Conservation (phyloP, 2,113 vertebrate genomes). For the Irena cyanogastra region DNA sequence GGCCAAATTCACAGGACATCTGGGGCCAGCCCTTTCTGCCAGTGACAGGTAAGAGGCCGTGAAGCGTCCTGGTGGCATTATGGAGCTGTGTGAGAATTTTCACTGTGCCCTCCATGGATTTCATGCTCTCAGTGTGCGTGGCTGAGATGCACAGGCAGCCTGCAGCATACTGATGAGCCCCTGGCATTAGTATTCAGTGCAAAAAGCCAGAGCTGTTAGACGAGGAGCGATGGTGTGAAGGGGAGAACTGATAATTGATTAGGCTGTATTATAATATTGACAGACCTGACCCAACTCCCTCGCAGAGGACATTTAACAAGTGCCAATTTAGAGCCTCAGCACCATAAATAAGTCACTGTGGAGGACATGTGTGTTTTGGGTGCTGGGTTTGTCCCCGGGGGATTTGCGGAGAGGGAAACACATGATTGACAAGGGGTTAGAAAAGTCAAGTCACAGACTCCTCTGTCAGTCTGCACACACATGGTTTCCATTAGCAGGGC, state of each 20-base stretch:
- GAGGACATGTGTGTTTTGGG: not conserved
- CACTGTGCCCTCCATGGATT: slow-evolving; percentile 13
- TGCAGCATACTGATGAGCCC: slow-evolving; percentile 50
- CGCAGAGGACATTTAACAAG: slow-evolving; percentile 13
- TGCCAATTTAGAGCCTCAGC: slow-evolving; percentile 1
- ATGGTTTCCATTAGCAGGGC: not conserved
- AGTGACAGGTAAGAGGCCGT: not conserved
- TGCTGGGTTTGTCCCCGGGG: not conserved
- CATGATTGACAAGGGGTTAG: slow-evolving; percentile 9
- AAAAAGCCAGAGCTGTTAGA: slow-evolving; percentile 44
- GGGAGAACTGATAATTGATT: slow-evolving; percentile 62
- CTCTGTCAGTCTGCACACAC: not conserved
- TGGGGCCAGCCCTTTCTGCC: not conserved
- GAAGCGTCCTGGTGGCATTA: not conserved
- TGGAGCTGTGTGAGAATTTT: slow-evolving; percentile 23
- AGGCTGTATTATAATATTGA: slow-evolving; percentile 52
- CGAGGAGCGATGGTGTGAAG: slow-evolving; percentile 52
- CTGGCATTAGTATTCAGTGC: slow-evolving; percentile 49
- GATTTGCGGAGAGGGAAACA: slow-evolving; percentile 28
- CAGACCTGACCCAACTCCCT: slow-evolving; percentile 25
- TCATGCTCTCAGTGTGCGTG: not conserved
- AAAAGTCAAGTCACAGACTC: not conserved
- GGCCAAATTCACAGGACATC: not conserved
- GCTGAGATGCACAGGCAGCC: slow-evolving; percentile 1
- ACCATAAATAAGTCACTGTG: not conserved